Conservation (phyloP, 2,113 vertebrate species). For the Upupa epops region DNA sequence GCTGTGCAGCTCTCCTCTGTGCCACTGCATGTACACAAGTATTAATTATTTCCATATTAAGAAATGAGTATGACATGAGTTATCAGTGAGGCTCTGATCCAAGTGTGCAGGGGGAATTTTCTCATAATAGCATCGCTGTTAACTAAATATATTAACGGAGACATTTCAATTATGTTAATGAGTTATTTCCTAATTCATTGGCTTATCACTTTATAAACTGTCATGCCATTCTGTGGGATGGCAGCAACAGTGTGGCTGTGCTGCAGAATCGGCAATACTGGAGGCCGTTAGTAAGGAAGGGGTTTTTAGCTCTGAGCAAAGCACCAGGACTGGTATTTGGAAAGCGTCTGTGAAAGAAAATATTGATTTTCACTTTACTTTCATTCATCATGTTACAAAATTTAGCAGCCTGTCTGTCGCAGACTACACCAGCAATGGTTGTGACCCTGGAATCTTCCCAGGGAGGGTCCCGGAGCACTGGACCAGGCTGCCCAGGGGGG, state of each 20-base stretch:
- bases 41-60: slow-evolving; percentile 49
- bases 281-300: not conserved
- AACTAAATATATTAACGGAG: slow-evolving; percentile 1
- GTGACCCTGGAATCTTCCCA: not conserved
- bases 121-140: slow-evolving; percentile 12
- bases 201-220: not conserved
- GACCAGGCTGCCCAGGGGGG: too few species aligned
- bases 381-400: slow-evolving; percentile 17
- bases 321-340: not conserved
- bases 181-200: slow-evolving; percentile 22
- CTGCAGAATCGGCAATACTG: not conserved
- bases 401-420: not conserved
- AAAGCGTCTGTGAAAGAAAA: slow-evolving; percentile 14
- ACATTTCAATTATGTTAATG: slow-evolving; percentile 45
- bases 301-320: not conserved
- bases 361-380: slow-evolving; percentile 24
- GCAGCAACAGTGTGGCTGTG: not conserved
- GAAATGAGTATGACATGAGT: slow-evolving; percentile 15
- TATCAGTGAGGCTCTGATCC: slow-evolving; percentile 19
- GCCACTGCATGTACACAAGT: not conserved
- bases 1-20: slow-evolving; percentile 1
- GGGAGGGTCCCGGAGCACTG: too few species aligned
- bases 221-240: not conserved
- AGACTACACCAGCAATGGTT: not conserved
- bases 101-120: slow-evolving; percentile 2